A percentile compares a stretch with the other conserved stretches of the same genome.
Evolutionary conservation across 2,888 invertebrate species (phyloP).

Genomic region (Scaptomyza flava): DNA sequence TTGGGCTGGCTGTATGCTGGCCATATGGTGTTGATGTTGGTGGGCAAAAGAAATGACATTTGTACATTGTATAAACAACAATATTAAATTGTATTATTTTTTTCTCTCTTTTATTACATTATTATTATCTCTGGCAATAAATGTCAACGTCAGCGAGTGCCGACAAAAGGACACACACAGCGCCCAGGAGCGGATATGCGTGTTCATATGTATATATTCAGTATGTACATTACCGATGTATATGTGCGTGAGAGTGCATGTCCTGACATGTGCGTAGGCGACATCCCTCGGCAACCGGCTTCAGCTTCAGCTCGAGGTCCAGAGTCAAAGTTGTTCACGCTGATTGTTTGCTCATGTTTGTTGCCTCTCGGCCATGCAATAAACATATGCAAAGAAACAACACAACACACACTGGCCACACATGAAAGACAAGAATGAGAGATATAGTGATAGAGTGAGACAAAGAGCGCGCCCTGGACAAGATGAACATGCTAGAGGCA

Average conservation of each 20-base stretch:
- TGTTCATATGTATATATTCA: constrained; percentile 24
- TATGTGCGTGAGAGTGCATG: constrained; percentile 27
- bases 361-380: constrained; percentile 65
- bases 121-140: constrained; percentile 82
- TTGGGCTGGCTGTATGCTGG: background rate
- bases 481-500: constrained; percentile 43
- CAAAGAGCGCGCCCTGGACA: constrained; percentile 15
- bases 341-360: constrained; percentile 55
- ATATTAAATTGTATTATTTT: constrained; percentile 76
- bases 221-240: constrained; percentile 37
- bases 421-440: constrained; percentile 32
- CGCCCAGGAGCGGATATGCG: constrained; percentile 63
- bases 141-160: constrained; percentile 79
- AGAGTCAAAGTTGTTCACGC: constrained; percentile 33
- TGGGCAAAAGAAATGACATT: constrained; percentile 49
- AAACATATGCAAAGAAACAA: constrained; percentile 34
- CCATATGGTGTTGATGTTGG: constrained; percentile 29
- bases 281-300: constrained; percentile 38
- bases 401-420: constrained; percentile 17
- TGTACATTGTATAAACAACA: constrained; percentile 76
- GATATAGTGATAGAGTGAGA: constrained; percentile 5
- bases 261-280: constrained; percentile 28
- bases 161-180: constrained; percentile 72
- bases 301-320: constrained; percentile 8
- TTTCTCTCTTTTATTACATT: constrained; percentile 75